A percentile compares a stretch with the other conserved stretches of the same genome.
Conservation (phyloP, 2,888 invertebrate genomes). For the Ennomos fuscantarius region DNA sequence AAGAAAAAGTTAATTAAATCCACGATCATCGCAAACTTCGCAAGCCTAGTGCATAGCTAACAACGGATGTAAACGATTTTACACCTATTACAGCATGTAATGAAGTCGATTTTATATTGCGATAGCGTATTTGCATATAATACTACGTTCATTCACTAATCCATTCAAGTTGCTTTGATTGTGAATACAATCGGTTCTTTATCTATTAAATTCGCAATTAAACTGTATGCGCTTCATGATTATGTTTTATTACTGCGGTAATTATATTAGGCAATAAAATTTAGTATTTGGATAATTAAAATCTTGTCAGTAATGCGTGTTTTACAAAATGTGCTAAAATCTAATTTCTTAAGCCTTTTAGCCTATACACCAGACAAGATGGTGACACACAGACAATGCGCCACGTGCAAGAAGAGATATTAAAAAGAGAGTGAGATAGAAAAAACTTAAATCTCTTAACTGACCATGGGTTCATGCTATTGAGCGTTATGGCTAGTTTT, state of each 20-base stretch:
- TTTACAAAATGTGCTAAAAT: too few relatives aligned
- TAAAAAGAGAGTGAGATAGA: too few relatives aligned
- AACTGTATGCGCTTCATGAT: conserved; percentile 9
- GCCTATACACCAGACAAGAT: too few relatives aligned
- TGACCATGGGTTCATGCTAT: too few relatives aligned
- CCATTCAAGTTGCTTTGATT: conserved; percentile 35
- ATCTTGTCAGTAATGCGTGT: neutral
- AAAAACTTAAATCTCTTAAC: too few relatives aligned
- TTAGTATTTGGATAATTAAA: neutral
- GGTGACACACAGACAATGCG: too few relatives aligned
- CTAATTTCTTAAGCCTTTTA: too few relatives aligned
- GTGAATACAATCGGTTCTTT: conserved; percentile 30
- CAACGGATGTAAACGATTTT: conserved; percentile 69
- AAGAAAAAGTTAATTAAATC: conserved; percentile 33
- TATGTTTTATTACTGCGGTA: conserved; percentile 9
- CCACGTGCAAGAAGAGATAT: too few relatives aligned
- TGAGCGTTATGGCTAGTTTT: too few relatives aligned
- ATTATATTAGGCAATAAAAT: conserved; percentile 14
- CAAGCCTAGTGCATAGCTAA: conserved; percentile 24
- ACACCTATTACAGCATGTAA: conserved; percentile 63
- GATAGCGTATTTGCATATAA: conserved; percentile 78
- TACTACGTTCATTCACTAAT: conserved; percentile 67
- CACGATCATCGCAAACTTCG: conserved; percentile 42
- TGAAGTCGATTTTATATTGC: conserved; percentile 70
- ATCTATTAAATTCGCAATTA: conserved; percentile 29